Percentiles rank a stretch among this genome's conserved stretches.
Conservation (phyloP, 1,140 invertebrate species). For the Tetragonula clypearis region DNA sequence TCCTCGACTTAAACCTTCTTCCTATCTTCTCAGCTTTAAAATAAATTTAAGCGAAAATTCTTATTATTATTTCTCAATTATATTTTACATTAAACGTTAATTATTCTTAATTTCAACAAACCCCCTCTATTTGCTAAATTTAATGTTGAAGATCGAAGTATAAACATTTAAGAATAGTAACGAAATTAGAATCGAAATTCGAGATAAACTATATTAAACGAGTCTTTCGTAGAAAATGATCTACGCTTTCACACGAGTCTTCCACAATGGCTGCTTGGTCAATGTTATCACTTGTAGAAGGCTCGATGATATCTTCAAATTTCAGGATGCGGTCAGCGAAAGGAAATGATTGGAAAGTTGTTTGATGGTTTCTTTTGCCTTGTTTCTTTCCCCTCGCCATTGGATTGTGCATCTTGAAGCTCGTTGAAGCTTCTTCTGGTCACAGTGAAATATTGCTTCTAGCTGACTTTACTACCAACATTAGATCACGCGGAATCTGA, state of each 20-base stretch:
- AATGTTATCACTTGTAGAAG: neutral
- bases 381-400: neutral
- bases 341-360: neutral
- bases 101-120: too few species aligned
- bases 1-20: too few species aligned
- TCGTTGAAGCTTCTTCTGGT: neutral
- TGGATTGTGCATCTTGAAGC: neutral
- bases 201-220: neutral
- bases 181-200: neutral
- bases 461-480: neutral
- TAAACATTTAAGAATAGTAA: too few species aligned
- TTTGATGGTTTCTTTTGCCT: neutral
- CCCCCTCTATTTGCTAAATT: too few species aligned
- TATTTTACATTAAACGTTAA: too few species aligned
- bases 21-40: too few species aligned
- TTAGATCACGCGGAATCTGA: neutral
- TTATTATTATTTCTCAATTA: too few species aligned
- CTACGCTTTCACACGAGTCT: neutral
- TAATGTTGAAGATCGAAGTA: too few species aligned
- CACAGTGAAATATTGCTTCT: neutral
- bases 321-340: neutral
- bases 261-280: neutral
- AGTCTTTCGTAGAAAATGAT: neutral
- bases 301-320: neutral
- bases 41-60: too few species aligned